Percentiles rank a stretch among this genome's conserved stretches.
phyloP scores from a whole-genome alignment of 2,888 invertebrate species.

The Lycaena phlaeas region DNA sequence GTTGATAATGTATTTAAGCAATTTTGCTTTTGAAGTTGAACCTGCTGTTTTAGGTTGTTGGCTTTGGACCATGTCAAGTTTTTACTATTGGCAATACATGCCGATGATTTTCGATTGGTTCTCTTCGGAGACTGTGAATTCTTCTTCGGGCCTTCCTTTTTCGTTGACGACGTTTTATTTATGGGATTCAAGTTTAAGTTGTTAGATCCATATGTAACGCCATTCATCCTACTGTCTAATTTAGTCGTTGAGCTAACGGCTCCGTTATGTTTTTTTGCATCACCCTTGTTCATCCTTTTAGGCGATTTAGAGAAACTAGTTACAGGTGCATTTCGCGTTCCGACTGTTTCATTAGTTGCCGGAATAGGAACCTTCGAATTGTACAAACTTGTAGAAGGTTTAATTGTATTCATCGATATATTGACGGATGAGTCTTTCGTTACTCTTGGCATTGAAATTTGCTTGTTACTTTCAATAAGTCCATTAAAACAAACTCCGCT shows the following conservation, averaged over 20 bases:
- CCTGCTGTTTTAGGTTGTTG: slow-evolving; percentile 60
- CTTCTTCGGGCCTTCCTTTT: slow-evolving; percentile 46
- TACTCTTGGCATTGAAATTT: slow-evolving; percentile 25
- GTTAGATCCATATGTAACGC: slow-evolving; percentile 62
- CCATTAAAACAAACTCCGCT: slow-evolving; percentile 39
- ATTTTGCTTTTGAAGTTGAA: slow-evolving; percentile 56
- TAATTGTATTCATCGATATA: slow-evolving; percentile 29
- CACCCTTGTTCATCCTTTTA: slow-evolving; percentile 41
- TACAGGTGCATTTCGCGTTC: slow-evolving; percentile 40
- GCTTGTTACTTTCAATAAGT: slow-evolving; percentile 40
- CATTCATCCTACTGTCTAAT: slow-evolving; percentile 61
- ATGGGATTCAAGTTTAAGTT: slow-evolving; percentile 40
- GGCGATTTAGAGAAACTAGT: slow-evolving; percentile 34
- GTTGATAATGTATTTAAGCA: slow-evolving; percentile 41
- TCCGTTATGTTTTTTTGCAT: slow-evolving; percentile 41
- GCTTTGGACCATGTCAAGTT: slow-evolving; percentile 65
- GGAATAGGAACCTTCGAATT: slow-evolving; percentile 42
- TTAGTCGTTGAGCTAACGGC: slow-evolving; percentile 61
- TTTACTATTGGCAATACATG: slow-evolving; percentile 62
- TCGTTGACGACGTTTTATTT: slow-evolving; percentile 35
- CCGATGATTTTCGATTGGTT: slow-evolving; percentile 60
- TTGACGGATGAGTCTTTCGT: slow-evolving; percentile 52
- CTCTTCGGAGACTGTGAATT: slow-evolving; percentile 37
- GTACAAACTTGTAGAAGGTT: slow-evolving; percentile 12
- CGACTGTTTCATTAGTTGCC: slow-evolving; percentile 33